Base-by-base conservation (phyloP, 2,888 invertebrate genomes). In the Oegoconia quadripuncta region DNA sequence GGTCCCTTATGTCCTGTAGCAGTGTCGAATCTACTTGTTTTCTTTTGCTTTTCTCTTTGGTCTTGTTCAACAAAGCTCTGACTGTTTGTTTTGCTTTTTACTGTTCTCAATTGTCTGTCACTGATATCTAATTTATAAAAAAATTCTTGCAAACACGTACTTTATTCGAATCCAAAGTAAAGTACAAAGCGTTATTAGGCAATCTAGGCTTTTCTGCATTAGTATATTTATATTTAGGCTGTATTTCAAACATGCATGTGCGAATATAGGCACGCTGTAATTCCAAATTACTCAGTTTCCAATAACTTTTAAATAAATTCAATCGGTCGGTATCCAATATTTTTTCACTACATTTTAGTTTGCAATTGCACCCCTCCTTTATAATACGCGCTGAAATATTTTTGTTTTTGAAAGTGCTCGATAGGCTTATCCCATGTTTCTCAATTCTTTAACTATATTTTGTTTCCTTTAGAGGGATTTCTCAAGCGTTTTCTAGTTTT, bases 11-110 rank as follows among this genome's bases (percentile, higher is more conserved):
- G 27, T 41, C 42, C 5, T 46, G 20, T 31, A 36, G 25, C 26
- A 55, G 38, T 28, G 39, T 41, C 6, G 43, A 27, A 36, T 40
- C 31, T 29, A 48, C 28, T 29, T 27, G 47, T 18, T 23, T 47
- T 42, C 14, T 34, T 17, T 20, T 50, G 49, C 39, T 43, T 56
- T 6, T 51, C 52, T 35, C 53, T 28, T 13, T 26, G 25, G 28
- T 52, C 51, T n/a, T 39, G 34, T 28, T 37, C 6, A 11, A 43
- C 27, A 37, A 42, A 33, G 18, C 37, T 41, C 23, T 34, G 18
- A 9, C 37, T 34, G 30, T 44, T 26, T 20, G 31, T 37, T 23
- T 48, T 52, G 28, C 26, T 25, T 16, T 40, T 13, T 9, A 43
- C 31, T 14, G 46, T 45, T 6, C 9, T 25, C 11, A 50, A 47